A percentile compares a stretch with the other conserved stretches of the same genome.
Evolutionary conservation across 2,888 invertebrate genomes (phyloP).

Genomic region (Alloscopus bannaensis): DNA sequence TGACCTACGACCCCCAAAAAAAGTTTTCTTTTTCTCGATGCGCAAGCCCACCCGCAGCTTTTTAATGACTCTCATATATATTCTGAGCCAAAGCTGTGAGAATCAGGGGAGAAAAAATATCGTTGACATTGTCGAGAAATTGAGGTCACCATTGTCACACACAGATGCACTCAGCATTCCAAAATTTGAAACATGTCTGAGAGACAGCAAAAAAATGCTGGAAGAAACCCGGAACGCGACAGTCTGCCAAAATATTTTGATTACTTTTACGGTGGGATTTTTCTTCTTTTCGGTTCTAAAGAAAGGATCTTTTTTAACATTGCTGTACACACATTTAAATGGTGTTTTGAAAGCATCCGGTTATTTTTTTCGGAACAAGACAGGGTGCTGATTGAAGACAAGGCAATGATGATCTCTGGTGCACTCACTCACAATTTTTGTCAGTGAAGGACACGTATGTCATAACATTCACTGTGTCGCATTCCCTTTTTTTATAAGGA

Average conservation of each 20-base stretch:
- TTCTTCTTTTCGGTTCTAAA: not conserved
- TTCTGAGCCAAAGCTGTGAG: slow-evolving; percentile 6
- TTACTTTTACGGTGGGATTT: slow-evolving; percentile 33
- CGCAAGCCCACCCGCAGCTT: slow-evolving; percentile 51
- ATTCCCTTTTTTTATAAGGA: slow-evolving; percentile 43
- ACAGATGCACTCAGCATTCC: slow-evolving; percentile 14
- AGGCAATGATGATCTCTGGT: slow-evolving; percentile 14
- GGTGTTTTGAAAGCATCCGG: too few species aligned
- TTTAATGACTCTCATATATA: slow-evolving; percentile 52
- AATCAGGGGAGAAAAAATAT: too few species aligned
- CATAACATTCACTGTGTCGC: slow-evolving; percentile 4
- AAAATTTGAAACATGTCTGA: not conserved
- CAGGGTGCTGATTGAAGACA: slow-evolving; percentile 60
- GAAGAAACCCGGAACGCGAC: slow-evolving; percentile 1
- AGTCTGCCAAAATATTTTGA: slow-evolving; percentile 66
- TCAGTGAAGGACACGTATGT: not conserved
- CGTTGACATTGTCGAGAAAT: slow-evolving; percentile 60
- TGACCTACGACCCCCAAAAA: slow-evolving; percentile 57
- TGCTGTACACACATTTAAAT: too few species aligned
- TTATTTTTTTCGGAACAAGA: slow-evolving; percentile 43
- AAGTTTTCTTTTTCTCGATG: slow-evolving; percentile 32
- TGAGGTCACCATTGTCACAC: slow-evolving; percentile 55
- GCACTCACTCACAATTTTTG: not conserved
- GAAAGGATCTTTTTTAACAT: too few species aligned
- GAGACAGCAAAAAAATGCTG: not conserved